These are phyloP conservation scores for Asteroscopus sphinx DNA, from an alignment of 2,888 invertebrate species.

Conservation along the genomic window DNA sequence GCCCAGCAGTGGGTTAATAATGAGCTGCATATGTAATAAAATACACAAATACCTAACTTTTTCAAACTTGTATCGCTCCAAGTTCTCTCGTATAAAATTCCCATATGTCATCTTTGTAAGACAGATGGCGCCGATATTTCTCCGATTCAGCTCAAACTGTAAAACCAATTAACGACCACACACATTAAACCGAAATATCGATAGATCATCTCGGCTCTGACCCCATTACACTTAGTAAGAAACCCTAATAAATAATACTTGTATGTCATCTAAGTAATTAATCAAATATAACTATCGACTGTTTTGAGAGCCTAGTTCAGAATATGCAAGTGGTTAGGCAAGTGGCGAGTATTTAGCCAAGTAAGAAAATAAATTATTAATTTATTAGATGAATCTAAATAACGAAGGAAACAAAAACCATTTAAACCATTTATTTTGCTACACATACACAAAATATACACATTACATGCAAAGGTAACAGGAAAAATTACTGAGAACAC, in stretches of 20 bases:
- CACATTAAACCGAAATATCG: conserved; percentile 44
- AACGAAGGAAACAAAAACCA: too few relatives aligned
- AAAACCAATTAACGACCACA: conserved; percentile 34
- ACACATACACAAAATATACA: too few relatives aligned
- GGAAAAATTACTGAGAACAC: too few relatives aligned
- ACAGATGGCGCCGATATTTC: conserved; percentile 33
- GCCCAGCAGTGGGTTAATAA: too few relatives aligned
- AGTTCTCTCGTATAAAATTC: conserved; percentile 1
- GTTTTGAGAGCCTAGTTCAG: conserved; percentile 3
- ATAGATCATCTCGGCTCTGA: conserved; percentile 44
- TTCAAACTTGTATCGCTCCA: not conserved
- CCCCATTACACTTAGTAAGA: conserved; percentile 13
- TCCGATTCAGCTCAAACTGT: conserved; percentile 15
- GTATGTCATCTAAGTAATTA: conserved; percentile 52
- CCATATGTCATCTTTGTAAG: conserved; percentile 5
- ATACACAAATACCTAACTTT: not conserved
- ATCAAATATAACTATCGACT: conserved; percentile 46
- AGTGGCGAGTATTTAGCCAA: conserved; percentile 2
- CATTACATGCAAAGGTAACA: too few relatives aligned
- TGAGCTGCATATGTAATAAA: too few relatives aligned
- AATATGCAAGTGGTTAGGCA: conserved; percentile 1
- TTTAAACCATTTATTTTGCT: too few relatives aligned
- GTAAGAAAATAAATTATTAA: not conserved
- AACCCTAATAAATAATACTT: conserved; percentile 50
- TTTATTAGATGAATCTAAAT: not conserved